Percentiles rank a stretch among this genome's conserved stretches.
Conservation (phyloP, 2,888 invertebrate species). For the Hydriomena furcata region DNA sequence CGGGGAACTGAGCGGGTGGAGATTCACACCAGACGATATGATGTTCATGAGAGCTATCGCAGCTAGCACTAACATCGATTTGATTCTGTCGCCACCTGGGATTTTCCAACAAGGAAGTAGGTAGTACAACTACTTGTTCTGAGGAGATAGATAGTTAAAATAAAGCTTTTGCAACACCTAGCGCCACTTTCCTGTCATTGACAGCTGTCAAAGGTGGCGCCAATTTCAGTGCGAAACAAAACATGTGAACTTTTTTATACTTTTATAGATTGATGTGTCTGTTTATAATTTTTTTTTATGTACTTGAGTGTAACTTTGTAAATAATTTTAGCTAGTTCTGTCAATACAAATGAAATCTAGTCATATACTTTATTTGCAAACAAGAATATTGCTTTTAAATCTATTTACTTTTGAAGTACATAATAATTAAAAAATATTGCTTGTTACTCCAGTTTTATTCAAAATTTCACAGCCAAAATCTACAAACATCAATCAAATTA, state of each 20-base stretch:
- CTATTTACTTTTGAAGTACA: background rate
- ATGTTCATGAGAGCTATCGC: constrained; percentile 86
- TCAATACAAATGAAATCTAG: background rate
- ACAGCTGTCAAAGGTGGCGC: background rate
- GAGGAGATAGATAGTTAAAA: background rate
- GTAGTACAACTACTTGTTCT: constrained; percentile 33
- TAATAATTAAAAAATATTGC: constrained; percentile 10
- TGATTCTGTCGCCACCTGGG: constrained; percentile 85
- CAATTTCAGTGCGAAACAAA: background rate
- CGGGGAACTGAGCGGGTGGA: constrained; percentile 88
- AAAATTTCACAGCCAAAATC: constrained; percentile 29
- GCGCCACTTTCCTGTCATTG: background rate
- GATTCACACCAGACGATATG: constrained; percentile 86
- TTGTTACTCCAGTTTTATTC: constrained; percentile 30
- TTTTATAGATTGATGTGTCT: no score
- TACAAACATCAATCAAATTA: background rate
- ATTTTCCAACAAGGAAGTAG: constrained; percentile 74
- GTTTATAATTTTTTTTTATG: constrained; percentile 11
- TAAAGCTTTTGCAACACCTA: background rate
- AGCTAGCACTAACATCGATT: constrained; percentile 86
- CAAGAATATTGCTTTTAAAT: background rate
- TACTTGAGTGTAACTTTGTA: background rate
- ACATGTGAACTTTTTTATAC: background rate
- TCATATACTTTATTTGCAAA: no score
- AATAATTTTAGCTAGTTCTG: background rate